Evolutionary conservation across 2,113 vertebrate genomes (phyloP), one percentile per base, ranked within the genome.

Genomic region (Ovibos moschatus): DNA sequence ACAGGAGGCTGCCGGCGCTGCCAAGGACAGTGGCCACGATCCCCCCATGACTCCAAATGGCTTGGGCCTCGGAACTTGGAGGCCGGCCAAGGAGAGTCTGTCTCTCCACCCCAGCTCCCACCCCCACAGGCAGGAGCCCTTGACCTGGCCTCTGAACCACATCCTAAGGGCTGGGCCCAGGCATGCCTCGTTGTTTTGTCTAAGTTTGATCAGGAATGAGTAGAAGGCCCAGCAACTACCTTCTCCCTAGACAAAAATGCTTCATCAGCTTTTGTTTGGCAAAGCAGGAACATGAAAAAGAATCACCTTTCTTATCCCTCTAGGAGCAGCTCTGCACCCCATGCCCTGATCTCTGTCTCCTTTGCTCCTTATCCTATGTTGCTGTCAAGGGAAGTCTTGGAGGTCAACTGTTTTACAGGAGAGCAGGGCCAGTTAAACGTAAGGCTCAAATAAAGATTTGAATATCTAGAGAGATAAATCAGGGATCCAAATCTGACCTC

Each of bases 11-110:
- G 6, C 55, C 21, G 12, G 40, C 19, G 13, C 51, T 3, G 51
- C 47, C 25, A 13, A 58, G 53, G 36, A 21, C 30, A 6, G 1
- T 7, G 16, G 15, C 16, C 81, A 10, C 1, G 10, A 13, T 60
- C 6, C 50, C 67, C 47, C 64, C 9, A 28, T 4, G 36, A n/a
- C 4, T 53, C n/a, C 36, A 58, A 25, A 3, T 15, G 13, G n/a
- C 50, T 57, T 25, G 40, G 33, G 53, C 58, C n/a, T 51, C 27
- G 0, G 10, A 50, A 40, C 15, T 30, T 30, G 28, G 51, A 74
- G 33, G 5, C 19, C 2, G 4, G 19, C n/a, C 33, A 5, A 15
- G 6, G 8, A 36, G 7, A 2, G 21, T 12, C 33, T 11, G 30
- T 40, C 55, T 53, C 12, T 81, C n/a, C 25, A 19, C 0, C 8